A percentile compares a stretch with the other conserved stretches of the same genome.
Conservation (phyloP, 1,140 invertebrate genomes). For the Pseudoatta argentina region DNA sequence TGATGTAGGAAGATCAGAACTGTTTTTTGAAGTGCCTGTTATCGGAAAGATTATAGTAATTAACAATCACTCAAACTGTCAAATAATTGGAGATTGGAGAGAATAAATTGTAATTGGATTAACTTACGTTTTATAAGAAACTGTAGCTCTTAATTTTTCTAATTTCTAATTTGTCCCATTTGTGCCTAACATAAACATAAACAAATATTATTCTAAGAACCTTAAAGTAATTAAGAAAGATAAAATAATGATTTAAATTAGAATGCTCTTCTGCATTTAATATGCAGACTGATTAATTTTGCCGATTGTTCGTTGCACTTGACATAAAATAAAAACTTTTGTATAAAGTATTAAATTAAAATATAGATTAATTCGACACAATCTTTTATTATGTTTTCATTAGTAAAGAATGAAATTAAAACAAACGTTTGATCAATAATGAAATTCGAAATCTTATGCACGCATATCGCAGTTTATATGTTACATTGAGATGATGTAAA, state of each 20-base stretch:
- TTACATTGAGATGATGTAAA: not conserved
- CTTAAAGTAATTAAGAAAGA: not conserved
- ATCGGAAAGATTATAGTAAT: constrained; percentile 7
- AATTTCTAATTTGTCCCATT: not conserved
- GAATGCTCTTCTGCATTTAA: not conserved
- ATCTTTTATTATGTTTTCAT: not conserved
- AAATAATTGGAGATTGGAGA: not conserved
- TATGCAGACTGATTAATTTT: not conserved
- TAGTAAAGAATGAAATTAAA: not conserved
- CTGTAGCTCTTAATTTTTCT: not conserved
- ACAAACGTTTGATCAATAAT: not conserved
- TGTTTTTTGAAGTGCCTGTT: constrained; percentile 1
- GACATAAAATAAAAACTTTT: constrained; percentile 10
- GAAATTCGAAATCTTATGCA: not conserved
- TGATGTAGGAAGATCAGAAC: constrained; percentile 38
- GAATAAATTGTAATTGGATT: not conserved
- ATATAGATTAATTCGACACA: not conserved
- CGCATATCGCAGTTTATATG: not conserved
- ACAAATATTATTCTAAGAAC: not conserved
- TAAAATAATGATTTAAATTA: not conserved
- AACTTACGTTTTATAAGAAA: constrained; percentile 13
- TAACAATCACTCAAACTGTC: not conserved
- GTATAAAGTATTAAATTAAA: not conserved
- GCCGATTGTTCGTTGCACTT: not conserved
- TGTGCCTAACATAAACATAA: not conserved